Evolutionary conservation across 2,797 vertebrate species (phyloP).

Genomic region (Anas georgica): DNA sequence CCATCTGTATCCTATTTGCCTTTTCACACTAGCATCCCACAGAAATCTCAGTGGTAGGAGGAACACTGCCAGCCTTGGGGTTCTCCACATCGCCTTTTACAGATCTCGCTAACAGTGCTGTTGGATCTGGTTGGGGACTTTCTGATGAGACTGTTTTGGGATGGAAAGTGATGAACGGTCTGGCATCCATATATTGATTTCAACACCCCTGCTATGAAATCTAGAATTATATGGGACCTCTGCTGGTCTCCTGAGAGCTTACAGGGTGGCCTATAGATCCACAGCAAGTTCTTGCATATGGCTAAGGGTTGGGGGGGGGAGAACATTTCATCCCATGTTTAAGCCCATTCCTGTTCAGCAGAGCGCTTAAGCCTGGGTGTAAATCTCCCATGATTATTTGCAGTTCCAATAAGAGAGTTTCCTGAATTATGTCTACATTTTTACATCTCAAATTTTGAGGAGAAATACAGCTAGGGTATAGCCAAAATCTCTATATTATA

Average conservation of each 20-base stretch:
- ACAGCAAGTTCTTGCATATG: neutral
- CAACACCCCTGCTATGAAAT: slow-evolving; percentile 41
- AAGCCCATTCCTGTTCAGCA: slow-evolving; percentile 10
- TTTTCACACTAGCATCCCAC: neutral
- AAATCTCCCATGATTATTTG: slow-evolving; percentile 3
- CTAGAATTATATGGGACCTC: slow-evolving; percentile 23
- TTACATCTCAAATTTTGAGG: slow-evolving; percentile 22
- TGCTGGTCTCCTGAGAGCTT: slow-evolving; percentile 41
- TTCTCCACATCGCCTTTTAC: neutral
- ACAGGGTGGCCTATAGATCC: slow-evolving; percentile 50
- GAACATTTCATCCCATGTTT: slow-evolving; percentile 7
- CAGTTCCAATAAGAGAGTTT: slow-evolving; percentile 7
- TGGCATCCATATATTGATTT: slow-evolving; percentile 51
- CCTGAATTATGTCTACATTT: slow-evolving; percentile 30
- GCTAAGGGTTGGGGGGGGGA: neutral
- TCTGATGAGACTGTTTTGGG: slow-evolving; percentile 8
- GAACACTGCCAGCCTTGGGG: neutral
- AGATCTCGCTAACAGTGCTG: neutral
- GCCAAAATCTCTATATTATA: slow-evolving; percentile 15
- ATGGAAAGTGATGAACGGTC: slow-evolving; percentile 35
- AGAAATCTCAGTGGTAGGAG: neutral
- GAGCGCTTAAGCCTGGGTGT: slow-evolving; percentile 2
- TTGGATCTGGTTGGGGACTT: slow-evolving; percentile 3
- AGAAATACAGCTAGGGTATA: slow-evolving; percentile 37
- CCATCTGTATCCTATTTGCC: neutral